Conservation (phyloP, 1,140 invertebrate genomes). For the Rhopalosiphum padi region DNA sequence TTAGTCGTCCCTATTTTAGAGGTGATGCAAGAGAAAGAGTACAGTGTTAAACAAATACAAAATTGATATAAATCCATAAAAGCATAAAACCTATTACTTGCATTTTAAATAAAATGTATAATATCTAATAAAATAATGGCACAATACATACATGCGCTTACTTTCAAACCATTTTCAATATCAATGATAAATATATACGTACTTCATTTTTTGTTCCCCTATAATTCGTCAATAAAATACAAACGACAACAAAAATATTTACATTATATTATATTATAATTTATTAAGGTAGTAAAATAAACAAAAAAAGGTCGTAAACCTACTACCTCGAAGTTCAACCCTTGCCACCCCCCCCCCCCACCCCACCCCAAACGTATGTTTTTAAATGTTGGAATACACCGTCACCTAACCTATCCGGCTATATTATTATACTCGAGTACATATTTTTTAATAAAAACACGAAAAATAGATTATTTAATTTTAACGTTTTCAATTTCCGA, state of each 20-base stretch:
- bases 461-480: conserved; percentile 2
- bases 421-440: not conserved
- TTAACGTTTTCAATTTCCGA: not conserved
- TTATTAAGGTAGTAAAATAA: not conserved
- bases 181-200: not conserved
- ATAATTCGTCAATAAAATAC: not conserved
- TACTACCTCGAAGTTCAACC: not conserved
- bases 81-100: too few relatives aligned
- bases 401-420: not conserved
- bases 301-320: not conserved
- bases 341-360: not conserved
- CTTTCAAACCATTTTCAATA: not conserved
- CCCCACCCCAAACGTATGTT: not conserved
- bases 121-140: not conserved
- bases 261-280: not conserved
- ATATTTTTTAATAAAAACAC: not conserved
- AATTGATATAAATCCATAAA: not conserved
- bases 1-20: too few relatives aligned
- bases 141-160: not conserved
- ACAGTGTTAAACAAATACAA: too few relatives aligned
- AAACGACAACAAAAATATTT: not conserved
- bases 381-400: not conserved
- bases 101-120: too few relatives aligned
- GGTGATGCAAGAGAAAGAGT: too few relatives aligned
- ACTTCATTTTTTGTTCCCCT: not conserved